Base-by-base conservation (phyloP, 2,797 vertebrate species). In the Microtus obscurus region DNA sequence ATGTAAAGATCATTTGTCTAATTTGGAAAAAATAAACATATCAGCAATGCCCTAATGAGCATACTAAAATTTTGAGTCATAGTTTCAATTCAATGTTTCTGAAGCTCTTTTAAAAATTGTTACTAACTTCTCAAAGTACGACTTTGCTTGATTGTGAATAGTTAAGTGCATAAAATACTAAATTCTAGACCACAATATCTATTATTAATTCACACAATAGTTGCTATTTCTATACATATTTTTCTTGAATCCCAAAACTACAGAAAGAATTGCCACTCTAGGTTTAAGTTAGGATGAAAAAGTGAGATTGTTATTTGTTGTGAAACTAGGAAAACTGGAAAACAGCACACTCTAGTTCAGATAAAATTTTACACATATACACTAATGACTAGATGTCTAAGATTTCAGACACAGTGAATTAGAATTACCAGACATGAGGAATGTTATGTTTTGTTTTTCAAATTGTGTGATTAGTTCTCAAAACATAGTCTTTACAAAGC, bases 21-120 rank as follows among this genome's bases (percentile, higher is more conserved):
- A 6, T 90, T 90, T 74, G 23, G 1, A 11, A 10, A 4, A 95
- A 93, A 94, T 43, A 11, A 77, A 8, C 29, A 79, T 5, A 23
- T 94, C 37, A 74, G 1, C 51, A 51, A 90, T 53, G 40, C 91
- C 6, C 13, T 77, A 34, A 40, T 67, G 12, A 7, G 7, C 85
- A 85, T 88, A 85, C 2, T 56, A n/a, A 19, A 88, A 34, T 65
- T 43, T 88, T 71, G 10, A 81, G 53, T 83, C 40, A 92, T 53
- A 83, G 23, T 95, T 78, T 91, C n/a, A 90, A 65, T 37, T 93
- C 88, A 78, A 78, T 8, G 73, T 51, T 94, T 90, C 19, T 21
- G 74, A 71, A 94, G 89, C 78, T 83, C 78, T 5, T 93, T 65
- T 51, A 56, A 92, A 92, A 94, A 25, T 81, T 95, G 81, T 53